Evolutionary conservation across 2,797 vertebrate species (phyloP).

Genomic region (Iguana delicatissima): DNA sequence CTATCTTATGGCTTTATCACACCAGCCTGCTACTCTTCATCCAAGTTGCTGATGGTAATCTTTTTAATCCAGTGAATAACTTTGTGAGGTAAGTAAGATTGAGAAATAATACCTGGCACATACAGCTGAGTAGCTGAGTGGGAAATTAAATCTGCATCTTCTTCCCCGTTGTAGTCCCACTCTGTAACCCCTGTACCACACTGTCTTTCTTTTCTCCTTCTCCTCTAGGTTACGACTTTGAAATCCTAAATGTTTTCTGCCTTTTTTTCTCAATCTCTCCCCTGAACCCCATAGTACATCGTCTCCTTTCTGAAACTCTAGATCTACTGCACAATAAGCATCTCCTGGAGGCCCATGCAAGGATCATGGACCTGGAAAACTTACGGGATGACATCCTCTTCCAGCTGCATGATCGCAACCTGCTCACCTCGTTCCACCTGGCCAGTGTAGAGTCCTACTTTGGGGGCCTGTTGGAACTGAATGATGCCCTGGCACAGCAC

Average conservation of each 20-base stretch:
- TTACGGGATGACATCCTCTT: conserved; percentile 89
- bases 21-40: too few species aligned
- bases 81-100: too few species aligned
- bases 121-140: too few species aligned
- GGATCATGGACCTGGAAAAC: conserved; percentile 89
- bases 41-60: too few species aligned
- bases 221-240: background rate
- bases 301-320: conserved; percentile 61
- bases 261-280: conserved; percentile 30
- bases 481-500: conserved; percentile 88
- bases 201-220: background rate
- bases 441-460: conserved; percentile 87
- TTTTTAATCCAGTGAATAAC: too few species aligned
- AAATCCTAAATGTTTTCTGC: background rate
- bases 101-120: too few species aligned
- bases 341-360: conserved; percentile 91
- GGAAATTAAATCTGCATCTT: too few species aligned
- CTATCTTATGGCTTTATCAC: too few species aligned
- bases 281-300: conserved; percentile 59
- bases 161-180: too few species aligned
- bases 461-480: conserved; percentile 86
- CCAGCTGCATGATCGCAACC: conserved; percentile 80
- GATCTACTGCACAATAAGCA: conserved; percentile 75
- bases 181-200: background rate
- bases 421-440: conserved; percentile 76